These are phyloP conservation scores for Hypsopygia costalis DNA, from an alignment of 2,888 invertebrate species.

Conservation along the genomic window DNA sequence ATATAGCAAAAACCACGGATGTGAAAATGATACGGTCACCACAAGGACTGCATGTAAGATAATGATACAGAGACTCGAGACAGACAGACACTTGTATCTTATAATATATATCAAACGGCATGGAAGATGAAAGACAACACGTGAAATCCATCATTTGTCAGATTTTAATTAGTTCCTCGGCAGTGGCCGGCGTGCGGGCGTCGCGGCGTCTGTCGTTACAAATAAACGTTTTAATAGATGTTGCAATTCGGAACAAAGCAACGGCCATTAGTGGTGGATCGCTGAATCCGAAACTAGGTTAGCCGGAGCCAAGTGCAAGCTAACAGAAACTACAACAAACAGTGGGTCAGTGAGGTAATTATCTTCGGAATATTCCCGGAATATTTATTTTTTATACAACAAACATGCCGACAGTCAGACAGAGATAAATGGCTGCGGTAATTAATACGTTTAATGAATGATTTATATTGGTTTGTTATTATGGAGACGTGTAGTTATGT, in stretches of 20 bases:
- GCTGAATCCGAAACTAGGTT: constrained; percentile 5
- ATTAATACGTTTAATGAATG: no score
- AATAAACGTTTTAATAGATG: neutral
- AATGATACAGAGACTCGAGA: neutral
- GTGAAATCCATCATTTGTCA: neutral
- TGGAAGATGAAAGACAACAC: neutral
- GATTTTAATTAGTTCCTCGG: neutral
- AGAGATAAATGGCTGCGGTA: no score
- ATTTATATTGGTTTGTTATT: no score
- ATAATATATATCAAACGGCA: no score
- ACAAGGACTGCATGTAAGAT: neutral
- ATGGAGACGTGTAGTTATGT: no score
- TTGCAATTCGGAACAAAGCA: neutral
- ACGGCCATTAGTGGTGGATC: neutral
- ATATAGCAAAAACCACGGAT: neutral
- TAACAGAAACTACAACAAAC: no score
- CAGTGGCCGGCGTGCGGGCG: neutral
- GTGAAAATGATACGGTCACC: neutral
- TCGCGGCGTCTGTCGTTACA: neutral
- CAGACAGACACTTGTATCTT: no score
- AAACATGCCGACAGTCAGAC: no score
- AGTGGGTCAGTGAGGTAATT: no score
- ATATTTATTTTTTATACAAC: no score
- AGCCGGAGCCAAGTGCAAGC: no score
- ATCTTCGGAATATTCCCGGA: no score